Evolutionary conservation across 2,113 vertebrate genomes (phyloP), one percentile per base, ranked within the genome.

Genomic region (Lichenostomus cassidix): DNA sequence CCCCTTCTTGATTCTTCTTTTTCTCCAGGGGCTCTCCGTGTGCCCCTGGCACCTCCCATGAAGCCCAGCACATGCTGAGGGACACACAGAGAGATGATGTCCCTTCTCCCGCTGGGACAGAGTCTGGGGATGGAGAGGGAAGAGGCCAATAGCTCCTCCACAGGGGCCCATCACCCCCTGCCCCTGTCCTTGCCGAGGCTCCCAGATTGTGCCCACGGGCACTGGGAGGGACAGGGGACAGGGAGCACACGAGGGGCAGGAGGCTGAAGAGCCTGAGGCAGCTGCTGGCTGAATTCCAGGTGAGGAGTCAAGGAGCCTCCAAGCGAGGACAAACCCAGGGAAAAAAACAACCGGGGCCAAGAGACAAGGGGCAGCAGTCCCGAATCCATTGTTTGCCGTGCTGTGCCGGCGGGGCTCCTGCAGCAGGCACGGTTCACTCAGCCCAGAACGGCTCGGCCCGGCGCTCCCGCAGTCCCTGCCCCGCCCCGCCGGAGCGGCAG

Each of bases 391-490:
- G 87, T 35, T 70, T 22, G 44, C 76, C 29, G n/a, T 22, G 44
- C 76, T 5, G 19, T 4, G 29, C 58, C 3, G 2, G 20, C 4
- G 15, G 65, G 60, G 76, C 73, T 84, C 65, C 82, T 1, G 62
- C n/a, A 35, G 82, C 85, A 4, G 78, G 89, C 96, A 55, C 80
- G 49, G 68, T 73, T 41, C 27, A 37, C 37, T 37, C 37, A 37
- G 37, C 37, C 37, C 37, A 37, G 37, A 37, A 55, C 80, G 49
- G 68, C 76, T 41, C 27, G 99, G 98, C 39, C 68, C 77, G 69
- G 60, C 1, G 3, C 62, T 75, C 41, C 59, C 16, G 3, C 88
- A 23, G 87, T 73, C 71, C 62, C 56, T 59, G 39, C 20, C 9
- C 59, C 37, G 10, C 37, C 37, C 37, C 4, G 3, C 59, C 4